Percentiles rank a stretch among this genome's conserved stretches.
These are phyloP conservation scores for Pyrgus malvae DNA, from an alignment of 2,888 invertebrate species.

Conservation along the genomic window DNA sequence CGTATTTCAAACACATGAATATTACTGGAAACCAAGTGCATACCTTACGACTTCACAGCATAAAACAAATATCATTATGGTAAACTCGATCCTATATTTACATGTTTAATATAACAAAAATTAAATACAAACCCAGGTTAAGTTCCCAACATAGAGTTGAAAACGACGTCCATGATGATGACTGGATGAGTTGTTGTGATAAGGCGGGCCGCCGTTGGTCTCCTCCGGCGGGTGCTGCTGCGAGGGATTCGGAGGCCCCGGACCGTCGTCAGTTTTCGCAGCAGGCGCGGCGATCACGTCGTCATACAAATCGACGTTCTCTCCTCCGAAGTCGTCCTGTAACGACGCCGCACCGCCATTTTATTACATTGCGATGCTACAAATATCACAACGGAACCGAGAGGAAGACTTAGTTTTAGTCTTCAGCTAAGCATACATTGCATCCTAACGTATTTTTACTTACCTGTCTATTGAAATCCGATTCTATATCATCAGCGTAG, in stretches of 20 bases:
- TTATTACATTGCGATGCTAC: neutral
- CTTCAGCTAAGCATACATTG: neutral
- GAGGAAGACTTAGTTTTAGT: neutral
- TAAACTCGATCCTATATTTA: slow-evolving; percentile 58
- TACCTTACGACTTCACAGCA: slow-evolving; percentile 10
- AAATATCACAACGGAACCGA: neutral
- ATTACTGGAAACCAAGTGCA: slow-evolving; percentile 1
- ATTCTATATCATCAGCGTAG: slow-evolving; percentile 97
- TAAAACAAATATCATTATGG: slow-evolving; percentile 51
- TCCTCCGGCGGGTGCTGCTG: slow-evolving; percentile 83
- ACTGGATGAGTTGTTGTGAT: slow-evolving; percentile 87
- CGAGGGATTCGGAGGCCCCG: slow-evolving; percentile 81
- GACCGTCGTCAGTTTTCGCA: slow-evolving; percentile 81
- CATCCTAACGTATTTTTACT: slow-evolving; percentile 24
- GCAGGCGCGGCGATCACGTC: slow-evolving; percentile 94
- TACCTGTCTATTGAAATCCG: slow-evolving; percentile 88
- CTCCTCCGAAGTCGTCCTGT: slow-evolving; percentile 91
- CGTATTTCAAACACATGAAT: slow-evolving; percentile 6
- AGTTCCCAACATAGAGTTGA: slow-evolving; percentile 98
- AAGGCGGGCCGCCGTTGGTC: slow-evolving; percentile 85
- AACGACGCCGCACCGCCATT: slow-evolving; percentile 47
- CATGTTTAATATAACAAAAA: slow-evolving; percentile 65
- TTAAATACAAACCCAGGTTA: slow-evolving; percentile 94
- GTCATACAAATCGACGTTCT: slow-evolving; percentile 96
- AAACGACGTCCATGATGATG: slow-evolving; percentile 91